Percentiles rank a stretch among this genome's conserved stretches.
These are phyloP conservation scores for Mythimna loreyi DNA, from an alignment of 2,888 invertebrate genomes.

Conservation along the genomic window DNA sequence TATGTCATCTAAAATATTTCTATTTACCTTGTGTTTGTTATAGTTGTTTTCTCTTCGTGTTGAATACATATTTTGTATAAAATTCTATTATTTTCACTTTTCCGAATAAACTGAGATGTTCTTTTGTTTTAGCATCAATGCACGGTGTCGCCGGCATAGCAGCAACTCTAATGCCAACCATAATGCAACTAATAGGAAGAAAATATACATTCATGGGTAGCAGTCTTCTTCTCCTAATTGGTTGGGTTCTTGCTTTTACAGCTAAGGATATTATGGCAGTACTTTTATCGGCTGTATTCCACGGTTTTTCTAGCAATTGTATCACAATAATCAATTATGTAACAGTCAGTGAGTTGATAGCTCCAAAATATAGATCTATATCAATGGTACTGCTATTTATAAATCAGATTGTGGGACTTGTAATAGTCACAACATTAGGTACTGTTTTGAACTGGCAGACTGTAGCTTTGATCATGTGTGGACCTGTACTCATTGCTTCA, in stretches of 20 bases:
- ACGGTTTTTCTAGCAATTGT: conserved; percentile 55
- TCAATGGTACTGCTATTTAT: conserved; percentile 50
- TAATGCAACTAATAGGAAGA: conserved; percentile 58
- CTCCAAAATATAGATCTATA: conserved; percentile 48
- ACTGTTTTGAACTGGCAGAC: conserved; percentile 29
- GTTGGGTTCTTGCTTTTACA: conserved; percentile 50
- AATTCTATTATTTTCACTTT: too few relatives aligned
- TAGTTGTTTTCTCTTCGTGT: too few relatives aligned
- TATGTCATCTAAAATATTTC: too few relatives aligned
- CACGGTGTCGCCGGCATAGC: conserved; percentile 52
- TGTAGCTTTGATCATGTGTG: conserved; percentile 29
- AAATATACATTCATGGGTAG: conserved; percentile 53
- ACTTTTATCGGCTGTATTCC: conserved; percentile 46
- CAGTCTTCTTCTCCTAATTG: conserved; percentile 46
- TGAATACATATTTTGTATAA: too few relatives aligned
- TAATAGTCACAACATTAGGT: conserved; percentile 19
- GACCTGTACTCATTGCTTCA: conserved; percentile 24
- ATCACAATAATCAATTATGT: conserved; percentile 53
- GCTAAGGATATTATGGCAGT: conserved; percentile 37
- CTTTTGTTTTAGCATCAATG: conserved; percentile 50
- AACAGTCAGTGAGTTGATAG: conserved; percentile 59
- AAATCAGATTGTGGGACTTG: conserved; percentile 40
- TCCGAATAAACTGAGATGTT: not conserved
- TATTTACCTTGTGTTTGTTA: too few relatives aligned
- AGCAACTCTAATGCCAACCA: conserved; percentile 50